These are phyloP conservation scores for Hylomyscus alleni DNA, from an alignment of 2,797 vertebrate species.

Conservation along the genomic window DNA sequence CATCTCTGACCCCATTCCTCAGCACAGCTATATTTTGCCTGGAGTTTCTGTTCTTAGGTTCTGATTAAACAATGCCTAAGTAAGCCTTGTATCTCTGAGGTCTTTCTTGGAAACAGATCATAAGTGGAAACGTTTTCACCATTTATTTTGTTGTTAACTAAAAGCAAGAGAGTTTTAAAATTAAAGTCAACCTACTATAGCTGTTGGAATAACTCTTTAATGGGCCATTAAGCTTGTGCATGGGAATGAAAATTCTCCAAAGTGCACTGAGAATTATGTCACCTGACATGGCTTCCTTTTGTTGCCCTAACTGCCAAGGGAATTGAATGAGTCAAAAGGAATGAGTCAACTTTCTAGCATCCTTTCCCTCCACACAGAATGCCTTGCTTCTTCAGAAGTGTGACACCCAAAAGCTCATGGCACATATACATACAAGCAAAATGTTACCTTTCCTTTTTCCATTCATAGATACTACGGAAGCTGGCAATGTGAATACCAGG, in stretches of 20 bases:
- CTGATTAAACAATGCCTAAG: not conserved
- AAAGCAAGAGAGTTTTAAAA: conserved; percentile 59
- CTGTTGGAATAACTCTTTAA: conserved; percentile 62
- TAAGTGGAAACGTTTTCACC: not conserved
- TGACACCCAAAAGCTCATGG: not conserved
- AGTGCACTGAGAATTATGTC: conserved; percentile 31
- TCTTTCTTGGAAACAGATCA: conserved; percentile 15
- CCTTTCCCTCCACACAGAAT: not conserved
- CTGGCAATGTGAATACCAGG: not conserved
- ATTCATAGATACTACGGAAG: not conserved
- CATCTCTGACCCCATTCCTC: not conserved
- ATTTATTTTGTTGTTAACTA: conserved; percentile 51
- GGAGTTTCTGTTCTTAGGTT: not conserved
- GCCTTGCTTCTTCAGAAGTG: not conserved
- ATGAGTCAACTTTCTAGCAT: conserved; percentile 20
- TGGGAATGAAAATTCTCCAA: conserved; percentile 47
- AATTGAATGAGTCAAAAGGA: conserved; percentile 5
- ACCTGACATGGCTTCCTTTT: not conserved
- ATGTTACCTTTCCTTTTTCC: not conserved
- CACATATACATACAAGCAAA: not conserved
- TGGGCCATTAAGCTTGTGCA: conserved; percentile 15
- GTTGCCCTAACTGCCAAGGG: not conserved
- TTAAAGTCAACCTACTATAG: conserved; percentile 23
- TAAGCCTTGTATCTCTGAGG: not conserved
- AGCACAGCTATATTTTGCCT: not conserved